Percentiles rank a stretch among this genome's conserved stretches.
These are phyloP conservation scores for Microctonus aethiopoides DNA, from an alignment of 2,888 invertebrate species.

Conservation along the genomic window DNA sequence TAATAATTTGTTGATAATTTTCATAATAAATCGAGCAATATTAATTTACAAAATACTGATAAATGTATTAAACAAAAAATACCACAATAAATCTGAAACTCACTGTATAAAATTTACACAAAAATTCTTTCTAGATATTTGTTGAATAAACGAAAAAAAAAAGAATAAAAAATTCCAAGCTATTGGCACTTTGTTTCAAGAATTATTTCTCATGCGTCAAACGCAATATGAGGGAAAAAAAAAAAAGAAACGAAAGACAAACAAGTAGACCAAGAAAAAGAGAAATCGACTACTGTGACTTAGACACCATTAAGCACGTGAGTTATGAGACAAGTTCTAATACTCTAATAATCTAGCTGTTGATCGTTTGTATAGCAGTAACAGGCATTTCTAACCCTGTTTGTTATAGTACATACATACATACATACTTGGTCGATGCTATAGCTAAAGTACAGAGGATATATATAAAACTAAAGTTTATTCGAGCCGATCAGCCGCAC, in stretches of 20 bases:
- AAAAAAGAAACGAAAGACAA: background rate
- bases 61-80: too few relatives aligned
- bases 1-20: too few relatives aligned
- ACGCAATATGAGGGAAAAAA: slow-evolving; percentile 52
- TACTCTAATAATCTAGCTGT: slow-evolving; percentile 65
- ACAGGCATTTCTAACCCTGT: background rate
- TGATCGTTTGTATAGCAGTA: slow-evolving; percentile 51
- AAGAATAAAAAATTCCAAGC: background rate
- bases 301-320: slow-evolving; percentile 62
- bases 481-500: slow-evolving; percentile 61
- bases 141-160: too few relatives aligned
- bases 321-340: slow-evolving; percentile 66
- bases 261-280: slow-evolving; percentile 28
- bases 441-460: background rate
- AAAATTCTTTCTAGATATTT: too few relatives aligned
- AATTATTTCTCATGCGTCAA: slow-evolving; percentile 54
- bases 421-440: background rate
- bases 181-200: slow-evolving; percentile 37
- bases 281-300: slow-evolving; percentile 41
- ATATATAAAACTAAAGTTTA: slow-evolving; percentile 51
- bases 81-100: too few relatives aligned
- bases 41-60: too few relatives aligned
- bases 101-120: too few relatives aligned
- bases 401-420: background rate
- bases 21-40: too few relatives aligned